These are phyloP conservation scores for Drosophila emarginata DNA, from an alignment of 2,888 invertebrate species.

Conservation along the genomic window DNA sequence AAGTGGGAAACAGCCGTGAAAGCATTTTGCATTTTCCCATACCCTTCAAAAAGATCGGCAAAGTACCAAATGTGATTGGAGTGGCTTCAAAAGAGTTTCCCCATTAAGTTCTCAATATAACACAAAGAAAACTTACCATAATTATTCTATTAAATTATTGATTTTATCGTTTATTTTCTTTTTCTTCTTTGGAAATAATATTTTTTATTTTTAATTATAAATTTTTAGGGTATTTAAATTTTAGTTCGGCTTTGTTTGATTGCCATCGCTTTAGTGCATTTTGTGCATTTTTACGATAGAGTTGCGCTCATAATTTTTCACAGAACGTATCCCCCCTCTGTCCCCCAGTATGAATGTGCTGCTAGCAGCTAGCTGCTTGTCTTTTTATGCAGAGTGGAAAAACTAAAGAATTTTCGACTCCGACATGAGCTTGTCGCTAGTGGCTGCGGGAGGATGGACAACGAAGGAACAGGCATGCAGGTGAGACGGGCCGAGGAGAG, in stretches of 20 bases:
- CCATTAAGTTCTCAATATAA: no score
- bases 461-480: slow-evolving; percentile 17
- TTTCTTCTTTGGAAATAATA: no score
- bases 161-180: no score
- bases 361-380: neutral
- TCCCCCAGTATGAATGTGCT: slow-evolving; percentile 28
- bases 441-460: slow-evolving; percentile 28
- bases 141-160: no score
- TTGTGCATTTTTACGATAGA: slow-evolving; percentile 76
- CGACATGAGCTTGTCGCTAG: slow-evolving; percentile 70
- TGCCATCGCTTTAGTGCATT: slow-evolving; percentile 12
- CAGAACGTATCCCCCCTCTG: slow-evolving; percentile 17
- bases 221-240: slow-evolving; percentile 17
- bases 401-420: slow-evolving; percentile 66
- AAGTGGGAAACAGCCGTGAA: slow-evolving; percentile 50
- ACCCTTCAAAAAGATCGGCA: slow-evolving; percentile 12
- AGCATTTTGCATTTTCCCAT: slow-evolving; percentile 68
- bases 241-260: neutral
- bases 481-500: slow-evolving; percentile 8
- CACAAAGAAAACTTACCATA: neutral
- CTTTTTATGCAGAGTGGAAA: slow-evolving; percentile 26
- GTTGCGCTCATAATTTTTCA: slow-evolving; percentile 75
- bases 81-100: no score
- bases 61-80: neutral
- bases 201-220: neutral